Evolutionary conservation across 2,113 vertebrate species (phyloP).

Genomic region (Rattus rattus): DNA sequence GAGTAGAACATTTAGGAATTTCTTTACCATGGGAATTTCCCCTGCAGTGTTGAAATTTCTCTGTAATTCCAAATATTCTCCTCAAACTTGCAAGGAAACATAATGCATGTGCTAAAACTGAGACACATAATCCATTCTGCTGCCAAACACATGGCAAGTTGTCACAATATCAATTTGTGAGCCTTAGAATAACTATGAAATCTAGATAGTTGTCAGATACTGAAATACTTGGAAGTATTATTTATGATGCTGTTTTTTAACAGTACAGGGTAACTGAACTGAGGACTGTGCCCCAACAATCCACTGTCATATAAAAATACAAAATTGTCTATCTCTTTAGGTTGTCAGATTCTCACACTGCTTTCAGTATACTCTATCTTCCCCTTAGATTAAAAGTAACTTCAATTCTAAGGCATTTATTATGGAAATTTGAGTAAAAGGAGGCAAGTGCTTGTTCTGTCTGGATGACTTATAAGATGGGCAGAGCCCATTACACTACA

Average conservation of each 20-base stretch:
- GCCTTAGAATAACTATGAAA: background rate
- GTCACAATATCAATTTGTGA: background rate
- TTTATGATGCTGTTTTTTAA: background rate
- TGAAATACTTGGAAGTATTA: background rate
- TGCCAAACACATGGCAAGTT: background rate
- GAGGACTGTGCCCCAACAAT: background rate
- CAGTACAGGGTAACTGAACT: background rate
- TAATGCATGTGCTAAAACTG: background rate
- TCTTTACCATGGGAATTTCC: background rate
- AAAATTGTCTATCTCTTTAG: background rate
- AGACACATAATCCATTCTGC: background rate
- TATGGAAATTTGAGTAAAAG: conserved; percentile 25
- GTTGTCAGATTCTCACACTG: background rate
- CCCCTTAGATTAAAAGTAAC: background rate
- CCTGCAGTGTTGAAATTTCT: background rate
- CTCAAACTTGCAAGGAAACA: background rate
- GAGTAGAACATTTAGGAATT: background rate
- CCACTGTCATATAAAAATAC: background rate
- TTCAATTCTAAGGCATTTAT: conserved; percentile 54
- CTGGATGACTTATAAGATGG: background rate
- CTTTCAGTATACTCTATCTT: background rate
- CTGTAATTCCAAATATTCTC: background rate
- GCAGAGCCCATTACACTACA: background rate
- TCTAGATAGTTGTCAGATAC: background rate
- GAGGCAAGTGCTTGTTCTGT: background rate